phyloP scores from a whole-genome alignment of 2,797 vertebrate species.

The Betta splendens region DNA sequence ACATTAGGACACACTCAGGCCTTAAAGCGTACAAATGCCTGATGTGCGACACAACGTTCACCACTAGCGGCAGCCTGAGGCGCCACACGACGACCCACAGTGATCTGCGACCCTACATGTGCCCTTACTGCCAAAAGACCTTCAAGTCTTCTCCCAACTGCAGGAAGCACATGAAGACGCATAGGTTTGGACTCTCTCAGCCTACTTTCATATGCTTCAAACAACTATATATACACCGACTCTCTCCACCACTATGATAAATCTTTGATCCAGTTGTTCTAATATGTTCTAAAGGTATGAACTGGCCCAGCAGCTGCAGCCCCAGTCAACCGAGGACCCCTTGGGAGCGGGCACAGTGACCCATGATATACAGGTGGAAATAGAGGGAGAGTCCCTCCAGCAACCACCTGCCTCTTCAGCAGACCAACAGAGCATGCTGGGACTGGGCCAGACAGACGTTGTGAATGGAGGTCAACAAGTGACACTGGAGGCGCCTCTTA shows the following conservation, averaged over 20 bases:
- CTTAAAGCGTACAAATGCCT: constrained; percentile 96
- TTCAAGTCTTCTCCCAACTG: constrained; percentile 98
- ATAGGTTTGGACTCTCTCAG: constrained; percentile 81
- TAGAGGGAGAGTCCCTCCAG: constrained; percentile 85
- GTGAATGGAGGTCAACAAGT: constrained; percentile 86
- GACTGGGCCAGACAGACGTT: constrained; percentile 86
- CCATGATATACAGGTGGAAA: constrained; percentile 89
- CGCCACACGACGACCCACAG: constrained; percentile 98
- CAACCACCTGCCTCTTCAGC: constrained; percentile 68
- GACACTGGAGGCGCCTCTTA: constrained; percentile 82
- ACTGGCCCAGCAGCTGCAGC: constrained; percentile 93
- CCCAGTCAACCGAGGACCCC: constrained; percentile 82
- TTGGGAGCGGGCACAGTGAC: constrained; percentile 81
- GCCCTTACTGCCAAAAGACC: constrained; percentile 98
- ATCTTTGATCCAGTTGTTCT: neutral
- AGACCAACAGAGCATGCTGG: constrained; percentile 88
- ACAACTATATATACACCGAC: neutral
- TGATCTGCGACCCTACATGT: constrained; percentile 96
- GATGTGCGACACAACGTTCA: constrained; percentile 95
- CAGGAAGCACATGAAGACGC: constrained; percentile 99
- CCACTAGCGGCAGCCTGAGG: constrained; percentile 94
- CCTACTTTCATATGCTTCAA: neutral
- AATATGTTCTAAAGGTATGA: constrained; percentile 87
- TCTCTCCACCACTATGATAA: neutral
- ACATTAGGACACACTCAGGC: constrained; percentile 94